Conservation (phyloP, 2,797 vertebrate genomes). For the Carcharodon carcharias region DNA sequence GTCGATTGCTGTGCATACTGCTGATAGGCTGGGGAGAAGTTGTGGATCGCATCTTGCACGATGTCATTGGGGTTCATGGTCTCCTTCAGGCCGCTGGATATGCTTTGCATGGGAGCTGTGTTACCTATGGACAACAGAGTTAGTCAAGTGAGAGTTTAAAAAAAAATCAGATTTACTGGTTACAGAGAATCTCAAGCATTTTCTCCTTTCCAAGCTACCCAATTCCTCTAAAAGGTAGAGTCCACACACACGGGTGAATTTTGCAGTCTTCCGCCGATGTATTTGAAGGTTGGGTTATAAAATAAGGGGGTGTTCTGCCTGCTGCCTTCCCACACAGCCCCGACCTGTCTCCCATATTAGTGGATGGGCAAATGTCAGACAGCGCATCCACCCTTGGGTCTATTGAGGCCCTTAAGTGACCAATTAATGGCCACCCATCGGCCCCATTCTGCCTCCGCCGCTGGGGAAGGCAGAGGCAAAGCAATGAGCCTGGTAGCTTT, state of each 20-base stretch:
- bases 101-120: conserved; percentile 83
- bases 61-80: conserved; percentile 90
- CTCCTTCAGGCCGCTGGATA: conserved; percentile 89
- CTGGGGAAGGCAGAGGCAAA: too few species aligned
- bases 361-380: too few species aligned
- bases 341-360: too few species aligned
- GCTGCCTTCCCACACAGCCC: too few species aligned
- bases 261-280: too few species aligned
- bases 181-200: not conserved
- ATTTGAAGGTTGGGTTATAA: too few species aligned
- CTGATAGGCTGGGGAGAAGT: conserved; percentile 86
- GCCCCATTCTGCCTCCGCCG: too few species aligned
- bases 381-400: too few species aligned
- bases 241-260: not conserved
- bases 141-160: not conserved
- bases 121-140: conserved; percentile 54
- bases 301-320: too few species aligned
- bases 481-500: too few species aligned
- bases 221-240: not conserved
- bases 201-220: not conserved
- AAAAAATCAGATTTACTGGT: not conserved
- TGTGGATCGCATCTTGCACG: conserved; percentile 92
- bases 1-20: conserved; percentile 88
- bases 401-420: too few species aligned
- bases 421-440: too few species aligned